A percentile compares a stretch with the other conserved stretches of the same genome.
These are phyloP conservation scores for Aulostomus chinensis DNA, from an alignment of 2,797 vertebrate genomes.

Conservation along the genomic window DNA sequence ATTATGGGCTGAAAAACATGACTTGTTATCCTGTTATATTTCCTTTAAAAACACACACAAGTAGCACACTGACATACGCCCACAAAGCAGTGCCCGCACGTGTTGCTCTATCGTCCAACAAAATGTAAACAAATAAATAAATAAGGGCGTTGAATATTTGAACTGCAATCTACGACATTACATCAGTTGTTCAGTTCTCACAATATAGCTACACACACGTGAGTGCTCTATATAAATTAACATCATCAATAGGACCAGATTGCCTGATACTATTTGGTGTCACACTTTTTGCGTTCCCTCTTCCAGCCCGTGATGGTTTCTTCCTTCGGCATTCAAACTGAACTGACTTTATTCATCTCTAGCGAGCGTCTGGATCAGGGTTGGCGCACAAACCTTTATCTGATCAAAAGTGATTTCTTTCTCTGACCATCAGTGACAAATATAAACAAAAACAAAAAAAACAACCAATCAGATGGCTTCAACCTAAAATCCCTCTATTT, in stretches of 20 bases:
- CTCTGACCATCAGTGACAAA: background rate
- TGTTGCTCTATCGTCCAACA: constrained; percentile 5
- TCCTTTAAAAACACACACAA: constrained; percentile 14
- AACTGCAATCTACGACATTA: constrained; percentile 30
- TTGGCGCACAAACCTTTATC: no score
- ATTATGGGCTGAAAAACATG: constrained; percentile 23
- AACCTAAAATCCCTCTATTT: constrained; percentile 36
- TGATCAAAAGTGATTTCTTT: no score
- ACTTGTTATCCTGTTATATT: constrained; percentile 6
- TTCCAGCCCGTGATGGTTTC: no score
- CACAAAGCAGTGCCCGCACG: constrained; percentile 28
- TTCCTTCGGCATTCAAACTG: no score
- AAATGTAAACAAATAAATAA: constrained; percentile 33
- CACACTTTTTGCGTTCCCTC: background rate
- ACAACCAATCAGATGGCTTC: background rate
- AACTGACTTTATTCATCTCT: no score
- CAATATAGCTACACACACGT: constrained; percentile 32
- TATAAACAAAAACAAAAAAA: background rate
- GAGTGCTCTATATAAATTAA: constrained; percentile 15
- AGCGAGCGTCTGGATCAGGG: no score
- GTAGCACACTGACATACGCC: constrained; percentile 24
- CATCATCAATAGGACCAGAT: constrained; percentile 26
- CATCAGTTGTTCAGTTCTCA: constrained; percentile 20
- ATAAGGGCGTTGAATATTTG: constrained; percentile 9
- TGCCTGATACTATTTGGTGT: constrained; percentile 5